A percentile compares a stretch with the other conserved stretches of the same genome.
phyloP scores from a whole-genome alignment of 2,888 invertebrate genomes.

The Laspeyria flexula region DNA sequence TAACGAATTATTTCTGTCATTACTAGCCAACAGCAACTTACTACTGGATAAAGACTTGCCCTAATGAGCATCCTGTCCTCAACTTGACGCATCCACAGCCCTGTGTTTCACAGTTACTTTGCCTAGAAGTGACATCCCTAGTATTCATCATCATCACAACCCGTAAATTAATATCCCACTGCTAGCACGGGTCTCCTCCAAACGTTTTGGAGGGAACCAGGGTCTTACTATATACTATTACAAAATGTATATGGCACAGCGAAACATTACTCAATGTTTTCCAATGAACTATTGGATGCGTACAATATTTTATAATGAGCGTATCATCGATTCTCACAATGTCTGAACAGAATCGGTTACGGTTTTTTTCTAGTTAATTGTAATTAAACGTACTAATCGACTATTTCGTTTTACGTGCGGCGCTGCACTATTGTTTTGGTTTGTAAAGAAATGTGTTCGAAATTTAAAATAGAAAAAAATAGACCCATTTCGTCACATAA shows the following conservation, averaged over 20 bases:
- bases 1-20: too few species aligned
- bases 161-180: too few species aligned
- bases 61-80: too few species aligned
- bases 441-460: neutral
- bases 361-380: conserved; percentile 53
- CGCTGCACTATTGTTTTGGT: conserved; percentile 32
- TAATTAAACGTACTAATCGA: conserved; percentile 50
- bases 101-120: too few species aligned
- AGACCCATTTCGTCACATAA: too few species aligned
- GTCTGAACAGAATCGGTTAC: conserved; percentile 52
- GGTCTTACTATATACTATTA: conserved; percentile 21
- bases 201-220: too few species aligned
- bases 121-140: too few species aligned
- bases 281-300: conserved; percentile 37
- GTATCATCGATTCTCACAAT: conserved; percentile 59
- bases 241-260: conserved; percentile 39
- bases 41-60: too few species aligned
- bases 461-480: neutral
- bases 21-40: too few species aligned
- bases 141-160: too few species aligned
- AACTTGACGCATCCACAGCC: too few species aligned
- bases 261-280: conserved; percentile 42
- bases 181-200: too few species aligned
- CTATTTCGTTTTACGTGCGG: conserved; percentile 32
- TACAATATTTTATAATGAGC: conserved; percentile 46